These are phyloP conservation scores for Crotalus viridis DNA, from an alignment of 2,113 vertebrate genomes.

Conservation along the genomic window DNA sequence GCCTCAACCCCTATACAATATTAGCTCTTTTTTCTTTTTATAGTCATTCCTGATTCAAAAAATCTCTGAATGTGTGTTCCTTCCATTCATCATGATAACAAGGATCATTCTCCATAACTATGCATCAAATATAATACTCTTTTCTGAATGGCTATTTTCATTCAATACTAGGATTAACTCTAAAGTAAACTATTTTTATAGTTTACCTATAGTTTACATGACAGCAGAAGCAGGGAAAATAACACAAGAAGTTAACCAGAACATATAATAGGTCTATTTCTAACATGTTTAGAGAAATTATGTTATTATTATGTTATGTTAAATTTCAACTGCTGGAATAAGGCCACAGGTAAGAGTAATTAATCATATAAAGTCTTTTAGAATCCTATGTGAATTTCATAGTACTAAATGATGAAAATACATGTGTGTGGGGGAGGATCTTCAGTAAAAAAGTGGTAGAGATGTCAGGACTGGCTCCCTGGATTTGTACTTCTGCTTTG, in stretches of 20 bases:
- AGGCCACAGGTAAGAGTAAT: neutral
- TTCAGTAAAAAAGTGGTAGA: neutral
- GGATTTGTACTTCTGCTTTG: conserved; percentile 18
- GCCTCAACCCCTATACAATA: neutral
- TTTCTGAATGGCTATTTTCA: neutral
- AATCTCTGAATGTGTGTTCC: neutral
- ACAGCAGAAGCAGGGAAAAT: neutral
- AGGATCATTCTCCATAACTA: neutral
- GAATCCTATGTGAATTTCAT: neutral
- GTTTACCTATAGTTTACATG: neutral
- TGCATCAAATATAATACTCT: neutral
- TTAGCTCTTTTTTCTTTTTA: neutral
- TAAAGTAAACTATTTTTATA: neutral
- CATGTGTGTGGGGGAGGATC: neutral
- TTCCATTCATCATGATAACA: neutral
- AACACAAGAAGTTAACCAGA: neutral
- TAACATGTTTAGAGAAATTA: neutral
- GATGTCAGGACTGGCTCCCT: neutral
- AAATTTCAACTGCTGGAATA: neutral
- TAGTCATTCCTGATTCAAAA: neutral
- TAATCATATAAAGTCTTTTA: neutral
- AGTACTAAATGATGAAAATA: neutral
- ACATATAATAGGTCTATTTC: neutral
- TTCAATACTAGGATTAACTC: neutral
- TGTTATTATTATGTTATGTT: neutral